Evolutionary conservation across 2,797 vertebrate species (phyloP).

Genomic region (Spheniscus humboldti): DNA sequence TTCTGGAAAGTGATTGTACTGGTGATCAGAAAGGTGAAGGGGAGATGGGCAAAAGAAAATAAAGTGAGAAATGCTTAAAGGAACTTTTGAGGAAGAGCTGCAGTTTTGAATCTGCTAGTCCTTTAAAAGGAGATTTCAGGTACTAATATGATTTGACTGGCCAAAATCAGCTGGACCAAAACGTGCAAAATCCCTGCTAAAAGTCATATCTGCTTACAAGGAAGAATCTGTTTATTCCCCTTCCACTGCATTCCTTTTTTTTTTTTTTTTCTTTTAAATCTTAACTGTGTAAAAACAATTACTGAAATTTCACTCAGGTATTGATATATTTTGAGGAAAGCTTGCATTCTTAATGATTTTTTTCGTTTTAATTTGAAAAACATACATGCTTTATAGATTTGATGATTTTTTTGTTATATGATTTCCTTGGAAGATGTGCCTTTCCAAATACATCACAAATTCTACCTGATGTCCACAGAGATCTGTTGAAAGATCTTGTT

Average conservation of each 20-base stretch:
- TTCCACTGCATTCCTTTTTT: neutral
- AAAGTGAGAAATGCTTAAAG: neutral
- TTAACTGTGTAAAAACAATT: neutral
- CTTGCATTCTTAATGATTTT: neutral
- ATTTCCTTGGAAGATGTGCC: neutral
- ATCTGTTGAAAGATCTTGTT: neutral
- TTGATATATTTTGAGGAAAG: neutral
- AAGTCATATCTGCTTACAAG: neutral
- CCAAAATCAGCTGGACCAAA: neutral
- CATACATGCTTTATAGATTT: rapidly evolving
- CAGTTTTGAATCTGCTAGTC: neutral
- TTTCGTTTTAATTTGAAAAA: neutral
- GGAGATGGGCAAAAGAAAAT: neutral
- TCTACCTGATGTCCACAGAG: neutral
- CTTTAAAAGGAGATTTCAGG: neutral
- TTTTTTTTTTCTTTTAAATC: neutral
- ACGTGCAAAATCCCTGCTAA: neutral
- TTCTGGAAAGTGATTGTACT: neutral
- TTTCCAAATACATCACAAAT: neutral
- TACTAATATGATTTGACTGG: rapidly evolving
- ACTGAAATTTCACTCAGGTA: neutral
- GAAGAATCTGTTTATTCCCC: neutral
- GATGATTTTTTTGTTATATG: rapidly evolving
- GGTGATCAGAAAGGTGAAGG: neutral
- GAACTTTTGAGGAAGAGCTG: neutral